Evolutionary conservation across 2,113 vertebrate species (phyloP).

Genomic region (Emberiza fucata): DNA sequence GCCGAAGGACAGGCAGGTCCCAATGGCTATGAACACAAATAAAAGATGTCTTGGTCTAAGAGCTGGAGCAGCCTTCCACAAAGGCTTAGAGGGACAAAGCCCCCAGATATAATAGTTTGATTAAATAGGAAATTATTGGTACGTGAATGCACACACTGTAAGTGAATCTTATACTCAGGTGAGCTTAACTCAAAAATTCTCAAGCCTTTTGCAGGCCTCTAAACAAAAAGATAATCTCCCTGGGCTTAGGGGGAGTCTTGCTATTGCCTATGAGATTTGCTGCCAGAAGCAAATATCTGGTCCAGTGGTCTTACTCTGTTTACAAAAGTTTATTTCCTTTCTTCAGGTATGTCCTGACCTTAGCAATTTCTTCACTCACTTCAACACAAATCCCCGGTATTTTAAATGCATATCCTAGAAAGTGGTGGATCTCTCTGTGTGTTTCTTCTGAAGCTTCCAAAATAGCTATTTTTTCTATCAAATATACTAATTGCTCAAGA

Average conservation of each 20-base stretch:
- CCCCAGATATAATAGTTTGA: rapidly evolving
- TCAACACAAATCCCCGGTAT: neutral
- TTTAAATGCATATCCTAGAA: neutral
- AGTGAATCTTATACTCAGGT: neutral
- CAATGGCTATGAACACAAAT: neutral
- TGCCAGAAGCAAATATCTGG: neutral
- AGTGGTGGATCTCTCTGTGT: neutral
- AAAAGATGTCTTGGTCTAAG: neutral
- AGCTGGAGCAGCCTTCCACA: neutral
- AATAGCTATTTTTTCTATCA: neutral
- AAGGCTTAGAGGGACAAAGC: neutral
- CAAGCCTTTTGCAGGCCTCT: neutral
- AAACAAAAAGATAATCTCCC: neutral
- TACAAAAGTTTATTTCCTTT: neutral
- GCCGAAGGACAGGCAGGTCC: neutral
- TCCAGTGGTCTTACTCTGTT: neutral
- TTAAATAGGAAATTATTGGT: neutral
- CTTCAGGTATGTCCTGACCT: neutral
- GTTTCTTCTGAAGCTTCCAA: neutral
- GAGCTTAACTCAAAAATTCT: neutral
- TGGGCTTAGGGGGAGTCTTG: neutral
- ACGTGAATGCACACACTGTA: neutral
- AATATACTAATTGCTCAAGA: neutral
- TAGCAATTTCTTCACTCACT: neutral
- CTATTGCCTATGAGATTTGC: neutral